A percentile compares a stretch with the other conserved stretches of the same genome.
These are phyloP conservation scores for Philotrypesis tridentata DNA, from an alignment of 1,140 invertebrate species.

Conservation along the genomic window DNA sequence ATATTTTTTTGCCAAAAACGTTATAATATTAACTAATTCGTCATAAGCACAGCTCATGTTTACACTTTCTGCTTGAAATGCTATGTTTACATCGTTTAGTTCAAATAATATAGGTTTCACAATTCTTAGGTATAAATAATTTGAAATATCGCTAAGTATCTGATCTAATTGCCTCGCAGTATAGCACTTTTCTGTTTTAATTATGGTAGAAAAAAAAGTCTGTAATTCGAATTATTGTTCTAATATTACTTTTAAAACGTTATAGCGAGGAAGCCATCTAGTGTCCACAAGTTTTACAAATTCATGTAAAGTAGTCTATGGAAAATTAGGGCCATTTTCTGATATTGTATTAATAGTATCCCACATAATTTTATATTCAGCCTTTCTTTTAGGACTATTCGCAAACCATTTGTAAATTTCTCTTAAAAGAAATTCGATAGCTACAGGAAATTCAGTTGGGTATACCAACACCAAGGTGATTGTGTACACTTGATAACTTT, in stretches of 20 bases:
- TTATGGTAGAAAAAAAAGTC: slow-evolving; percentile 37
- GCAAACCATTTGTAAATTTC: slow-evolving; percentile 57
- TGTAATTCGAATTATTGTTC: slow-evolving; percentile 45
- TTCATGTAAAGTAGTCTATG: too few species aligned
- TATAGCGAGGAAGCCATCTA: too few species aligned
- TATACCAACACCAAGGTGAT: slow-evolving; percentile 91
- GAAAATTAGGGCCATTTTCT: too few species aligned
- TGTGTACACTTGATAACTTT: slow-evolving; percentile 91
- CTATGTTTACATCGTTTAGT: slow-evolving; percentile 38
- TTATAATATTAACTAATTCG: slow-evolving; percentile 35
- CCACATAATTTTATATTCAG: slow-evolving; percentile 34
- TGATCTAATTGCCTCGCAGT: slow-evolving; percentile 28
- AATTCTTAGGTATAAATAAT: slow-evolving; percentile 40
- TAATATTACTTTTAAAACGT: too few species aligned
- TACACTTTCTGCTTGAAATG: slow-evolving; percentile 37
- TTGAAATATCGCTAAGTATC: slow-evolving; percentile 29
- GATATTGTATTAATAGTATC: not conserved
- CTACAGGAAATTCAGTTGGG: slow-evolving; percentile 72
- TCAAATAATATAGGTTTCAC: slow-evolving; percentile 37
- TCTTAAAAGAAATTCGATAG: slow-evolving; percentile 52
- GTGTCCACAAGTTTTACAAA: too few species aligned
- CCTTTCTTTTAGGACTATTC: slow-evolving; percentile 48
- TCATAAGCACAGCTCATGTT: slow-evolving; percentile 29
- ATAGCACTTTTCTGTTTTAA: slow-evolving; percentile 30
- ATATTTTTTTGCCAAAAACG: slow-evolving; percentile 40